A percentile compares a stretch with the other conserved stretches of the same genome.
Evolutionary conservation across 2,113 vertebrate genomes (phyloP).

Genomic region (Prochilodus magdalenae): DNA sequence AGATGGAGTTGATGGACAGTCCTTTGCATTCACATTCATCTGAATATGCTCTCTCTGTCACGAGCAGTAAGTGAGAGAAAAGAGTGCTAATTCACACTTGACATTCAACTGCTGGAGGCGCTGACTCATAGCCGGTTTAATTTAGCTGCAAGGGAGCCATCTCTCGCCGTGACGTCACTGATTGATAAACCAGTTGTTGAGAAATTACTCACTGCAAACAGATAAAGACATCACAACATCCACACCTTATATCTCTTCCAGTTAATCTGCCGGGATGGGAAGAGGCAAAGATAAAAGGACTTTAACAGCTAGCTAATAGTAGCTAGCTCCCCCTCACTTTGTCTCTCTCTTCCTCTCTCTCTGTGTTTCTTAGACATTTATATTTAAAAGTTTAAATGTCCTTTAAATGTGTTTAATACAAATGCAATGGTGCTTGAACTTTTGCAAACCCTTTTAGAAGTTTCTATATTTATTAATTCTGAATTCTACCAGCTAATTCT

Average conservation of each 20-base stretch:
- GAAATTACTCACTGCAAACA: constrained; percentile 47
- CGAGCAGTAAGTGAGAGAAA: neutral
- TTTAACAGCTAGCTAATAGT: too few species aligned
- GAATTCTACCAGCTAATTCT: too few species aligned
- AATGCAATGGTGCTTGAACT: too few species aligned
- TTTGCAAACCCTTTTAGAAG: too few species aligned
- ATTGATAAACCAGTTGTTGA: constrained; percentile 15
- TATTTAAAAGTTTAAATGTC: too few species aligned
- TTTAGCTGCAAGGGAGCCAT: constrained; percentile 3
- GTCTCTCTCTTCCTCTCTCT: too few species aligned
- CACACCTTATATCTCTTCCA: constrained; percentile 1
- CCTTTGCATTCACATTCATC: neutral
- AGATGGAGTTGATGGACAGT: neutral
- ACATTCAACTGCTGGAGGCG: constrained; percentile 41
- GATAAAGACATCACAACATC: constrained; percentile 4
- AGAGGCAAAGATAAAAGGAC: too few species aligned
- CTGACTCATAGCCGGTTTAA: constrained; percentile 48
- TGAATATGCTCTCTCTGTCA: constrained; percentile 1
- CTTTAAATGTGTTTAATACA: too few species aligned
- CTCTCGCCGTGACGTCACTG: constrained; percentile 18
- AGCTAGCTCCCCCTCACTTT: too few species aligned
- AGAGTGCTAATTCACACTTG: constrained; percentile 47
- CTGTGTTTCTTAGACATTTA: too few species aligned
- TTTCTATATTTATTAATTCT: too few species aligned
- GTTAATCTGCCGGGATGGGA: constrained; percentile 1